These are phyloP conservation scores for Ictalurus furcatus DNA, from an alignment of 2,113 vertebrate genomes.

Conservation along the genomic window DNA sequence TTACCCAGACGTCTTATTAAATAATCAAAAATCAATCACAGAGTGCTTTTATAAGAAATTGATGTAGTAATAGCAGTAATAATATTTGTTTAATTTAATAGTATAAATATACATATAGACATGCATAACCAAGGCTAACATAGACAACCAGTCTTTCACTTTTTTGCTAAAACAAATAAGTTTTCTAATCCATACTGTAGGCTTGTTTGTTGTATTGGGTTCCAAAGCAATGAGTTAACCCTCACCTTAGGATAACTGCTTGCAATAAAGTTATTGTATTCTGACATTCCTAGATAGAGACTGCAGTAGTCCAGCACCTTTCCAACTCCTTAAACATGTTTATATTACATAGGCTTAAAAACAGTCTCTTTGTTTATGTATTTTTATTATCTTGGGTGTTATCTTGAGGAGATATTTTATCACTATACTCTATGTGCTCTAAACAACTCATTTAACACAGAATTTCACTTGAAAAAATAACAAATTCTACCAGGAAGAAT, in stretches of 20 bases:
- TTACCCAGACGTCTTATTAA: constrained; percentile 9
- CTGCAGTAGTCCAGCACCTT: neutral
- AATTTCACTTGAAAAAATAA: neutral
- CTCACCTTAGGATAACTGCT: neutral
- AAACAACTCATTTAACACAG: neutral
- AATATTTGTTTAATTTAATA: neutral
- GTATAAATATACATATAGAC: neutral
- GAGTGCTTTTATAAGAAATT: neutral
- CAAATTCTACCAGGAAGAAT: neutral
- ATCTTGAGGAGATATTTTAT: constrained; percentile 1
- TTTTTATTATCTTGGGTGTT: neutral
- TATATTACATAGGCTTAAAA: neutral
- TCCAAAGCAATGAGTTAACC: neutral
- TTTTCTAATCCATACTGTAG: neutral
- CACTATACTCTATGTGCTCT: neutral
- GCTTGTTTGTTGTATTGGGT: neutral
- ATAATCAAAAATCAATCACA: neutral
- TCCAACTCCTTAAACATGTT: neutral
- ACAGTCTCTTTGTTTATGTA: neutral
- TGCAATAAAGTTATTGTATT: neutral
- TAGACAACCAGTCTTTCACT: neutral
- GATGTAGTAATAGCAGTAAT: neutral
- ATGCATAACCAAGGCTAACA: neutral
- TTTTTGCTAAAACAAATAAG: neutral
- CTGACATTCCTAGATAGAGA: neutral